Percentiles rank a stretch among this genome's conserved stretches.
These are phyloP conservation scores for Brachyhypopomus occidentalis DNA, from an alignment of 2,113 vertebrate genomes.

Conservation along the genomic window DNA sequence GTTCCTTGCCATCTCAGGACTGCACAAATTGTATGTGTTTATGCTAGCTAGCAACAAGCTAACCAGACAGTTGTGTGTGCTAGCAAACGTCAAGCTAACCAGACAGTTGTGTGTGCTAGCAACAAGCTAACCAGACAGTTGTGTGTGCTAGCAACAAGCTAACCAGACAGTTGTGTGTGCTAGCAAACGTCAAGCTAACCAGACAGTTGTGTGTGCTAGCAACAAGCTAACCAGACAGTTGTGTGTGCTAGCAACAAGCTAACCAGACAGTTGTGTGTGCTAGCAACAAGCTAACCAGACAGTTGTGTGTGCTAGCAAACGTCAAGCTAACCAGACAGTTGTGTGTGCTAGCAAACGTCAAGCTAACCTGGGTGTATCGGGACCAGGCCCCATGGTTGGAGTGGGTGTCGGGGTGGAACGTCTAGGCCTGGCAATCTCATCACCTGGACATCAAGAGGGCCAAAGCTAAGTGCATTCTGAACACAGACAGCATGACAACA, in stretches of 20 bases:
- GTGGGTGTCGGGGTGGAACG: constrained; percentile 88
- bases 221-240: constrained; percentile 80
- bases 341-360: not conserved
- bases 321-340: constrained; percentile 75
- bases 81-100: too few relatives aligned
- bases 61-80: constrained; percentile 71
- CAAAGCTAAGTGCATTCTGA: not conserved
- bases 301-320: not conserved
- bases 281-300: constrained; percentile 77
- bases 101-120: constrained; percentile 32
- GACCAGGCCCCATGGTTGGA: constrained; percentile 77
- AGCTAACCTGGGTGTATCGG: constrained; percentile 78
- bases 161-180: constrained; percentile 68
- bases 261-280: too few relatives aligned
- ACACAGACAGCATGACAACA: not conserved
- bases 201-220: constrained; percentile 29
- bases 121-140: constrained; percentile 73
- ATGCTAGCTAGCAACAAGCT: constrained; percentile 47
- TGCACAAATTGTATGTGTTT: too few relatives aligned
- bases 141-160: constrained; percentile 48
- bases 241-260: constrained; percentile 55
- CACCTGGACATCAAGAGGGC: constrained; percentile 72
- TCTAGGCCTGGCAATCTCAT: constrained; percentile 91
- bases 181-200: constrained; percentile 70
- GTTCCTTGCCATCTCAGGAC: not conserved